Evolutionary conservation across 2,888 invertebrate species (phyloP).

Genomic region (Holacanthella duospinosa): DNA sequence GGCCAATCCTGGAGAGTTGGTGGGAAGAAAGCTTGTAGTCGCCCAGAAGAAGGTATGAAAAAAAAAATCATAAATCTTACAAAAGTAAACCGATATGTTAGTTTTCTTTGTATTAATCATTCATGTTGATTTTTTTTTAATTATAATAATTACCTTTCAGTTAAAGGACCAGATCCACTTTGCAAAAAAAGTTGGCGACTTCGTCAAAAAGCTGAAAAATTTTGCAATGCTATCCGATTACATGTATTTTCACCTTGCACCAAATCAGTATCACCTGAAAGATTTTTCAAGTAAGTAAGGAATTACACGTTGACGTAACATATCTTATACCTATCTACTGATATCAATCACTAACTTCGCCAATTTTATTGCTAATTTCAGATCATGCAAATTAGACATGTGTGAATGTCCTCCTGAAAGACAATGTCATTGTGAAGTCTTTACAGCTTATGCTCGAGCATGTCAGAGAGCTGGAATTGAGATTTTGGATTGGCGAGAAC

Average conservation of each 20-base stretch:
- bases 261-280: constrained; percentile 63
- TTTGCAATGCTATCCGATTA: constrained; percentile 48
- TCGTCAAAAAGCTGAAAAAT: constrained; percentile 41
- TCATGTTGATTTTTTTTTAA: constrained; percentile 5
- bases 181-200: constrained; percentile 35
- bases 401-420: constrained; percentile 67
- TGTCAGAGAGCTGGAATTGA: constrained; percentile 67
- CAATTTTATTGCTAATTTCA: constrained; percentile 38
- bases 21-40: constrained; percentile 59
- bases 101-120: too few relatives aligned
- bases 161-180: constrained; percentile 38
- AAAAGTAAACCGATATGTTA: too few relatives aligned
- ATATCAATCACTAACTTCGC: too few relatives aligned
- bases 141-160: constrained; percentile 40
- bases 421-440: constrained; percentile 78
- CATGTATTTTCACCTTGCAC: constrained; percentile 64
- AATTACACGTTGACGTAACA: too few relatives aligned
- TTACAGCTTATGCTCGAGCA: constrained; percentile 78
- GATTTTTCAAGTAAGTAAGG: constrained; percentile 59
- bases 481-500: constrained; percentile 58
- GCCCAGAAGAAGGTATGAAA: constrained; percentile 41
- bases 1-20: constrained; percentile 87
- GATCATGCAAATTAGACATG: constrained; percentile 74
- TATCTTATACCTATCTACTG: neutral
- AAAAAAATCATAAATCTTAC: neutral